Conservation (phyloP, 2,113 vertebrate genomes). For the Riparia riparia region DNA sequence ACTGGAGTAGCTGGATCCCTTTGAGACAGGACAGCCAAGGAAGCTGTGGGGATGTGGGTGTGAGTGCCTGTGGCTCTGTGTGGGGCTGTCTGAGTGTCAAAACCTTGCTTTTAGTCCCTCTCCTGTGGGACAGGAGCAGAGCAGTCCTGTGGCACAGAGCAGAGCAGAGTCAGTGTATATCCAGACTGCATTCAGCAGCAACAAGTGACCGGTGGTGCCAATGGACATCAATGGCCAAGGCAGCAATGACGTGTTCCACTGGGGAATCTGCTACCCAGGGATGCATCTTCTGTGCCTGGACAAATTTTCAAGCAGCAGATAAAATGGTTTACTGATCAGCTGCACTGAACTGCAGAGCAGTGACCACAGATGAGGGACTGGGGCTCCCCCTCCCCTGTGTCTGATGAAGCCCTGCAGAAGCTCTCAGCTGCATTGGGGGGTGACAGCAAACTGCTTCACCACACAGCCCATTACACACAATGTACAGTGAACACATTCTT, state of each 20-base stretch:
- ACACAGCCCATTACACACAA: background rate
- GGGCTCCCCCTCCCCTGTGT: background rate
- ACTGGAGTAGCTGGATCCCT: background rate
- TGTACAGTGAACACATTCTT: background rate
- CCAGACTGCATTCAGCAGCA: background rate
- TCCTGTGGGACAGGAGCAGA: background rate
- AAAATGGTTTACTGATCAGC: background rate
- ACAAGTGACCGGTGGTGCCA: background rate
- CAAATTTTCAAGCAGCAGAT: background rate
- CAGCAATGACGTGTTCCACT: background rate
- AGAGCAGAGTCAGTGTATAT: background rate
- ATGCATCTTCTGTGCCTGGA: background rate
- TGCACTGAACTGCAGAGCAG: background rate
- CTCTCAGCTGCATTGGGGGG: background rate
- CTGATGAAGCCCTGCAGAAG: background rate
- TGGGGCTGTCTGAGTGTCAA: background rate
- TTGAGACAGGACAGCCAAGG: fast-evolving
- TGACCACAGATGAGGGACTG: background rate
- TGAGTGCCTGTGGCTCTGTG: fast-evolving
- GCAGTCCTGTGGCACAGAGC: background rate
- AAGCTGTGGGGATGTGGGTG: background rate
- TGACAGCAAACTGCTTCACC: background rate
- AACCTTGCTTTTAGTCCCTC: background rate
- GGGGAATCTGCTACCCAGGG: background rate
- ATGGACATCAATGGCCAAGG: background rate